Base-by-base conservation (phyloP, 30 jellyfish, hydroid and myxozoan genomes). In the Nemopilema nomurai region DNA sequence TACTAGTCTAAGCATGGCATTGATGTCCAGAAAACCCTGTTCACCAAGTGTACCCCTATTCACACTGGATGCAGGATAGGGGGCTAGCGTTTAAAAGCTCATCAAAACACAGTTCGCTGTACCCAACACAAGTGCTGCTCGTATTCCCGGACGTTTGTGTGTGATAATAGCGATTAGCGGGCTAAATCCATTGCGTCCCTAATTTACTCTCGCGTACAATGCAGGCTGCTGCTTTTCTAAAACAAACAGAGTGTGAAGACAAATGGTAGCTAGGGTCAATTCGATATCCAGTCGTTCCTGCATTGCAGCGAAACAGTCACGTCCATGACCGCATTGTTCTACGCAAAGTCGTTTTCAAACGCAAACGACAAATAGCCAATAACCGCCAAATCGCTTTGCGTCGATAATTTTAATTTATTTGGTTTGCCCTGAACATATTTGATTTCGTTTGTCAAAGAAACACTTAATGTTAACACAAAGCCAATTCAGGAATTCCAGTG, bases 341-440 rank as follows among this genome's bases (percentile, higher is more conserved):
- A 8, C 70, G 32, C 62, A 49, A 69, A 29, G 62, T 63, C 25
- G 18, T 51, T 77, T 57, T 57, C 33, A 32, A 8, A 13, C 31
- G 76, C 78, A 53, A 65, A 51, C 31, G 32, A 75, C 65, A 62
- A 77, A 77, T 26, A 77, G 77, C 76, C 31, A 24, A 21, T 53
- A 62, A 63, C 67, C 41, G 63, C 19, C 74, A 27, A 77, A 77
- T 77, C 67, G 77, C 78, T 62, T 77, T 68, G 62, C 50, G 49
- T n/a, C 87, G 57, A 41, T 41, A 41, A 41, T 41, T 41, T 41
- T 41, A 6, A 13, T 41, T 6, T 41, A 41, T 41, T 41, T 41
- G 13, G 9, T 13, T 13, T 41, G 57, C 57, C 57, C 57, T 41
- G 57, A 13, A 13, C 57, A 41, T 3, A 41, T 41, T 41, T 41